A percentile compares a stretch with the other conserved stretches of the same genome.
phyloP scores from a whole-genome alignment of 2,113 vertebrate genomes.

The Chauna torquata region DNA sequence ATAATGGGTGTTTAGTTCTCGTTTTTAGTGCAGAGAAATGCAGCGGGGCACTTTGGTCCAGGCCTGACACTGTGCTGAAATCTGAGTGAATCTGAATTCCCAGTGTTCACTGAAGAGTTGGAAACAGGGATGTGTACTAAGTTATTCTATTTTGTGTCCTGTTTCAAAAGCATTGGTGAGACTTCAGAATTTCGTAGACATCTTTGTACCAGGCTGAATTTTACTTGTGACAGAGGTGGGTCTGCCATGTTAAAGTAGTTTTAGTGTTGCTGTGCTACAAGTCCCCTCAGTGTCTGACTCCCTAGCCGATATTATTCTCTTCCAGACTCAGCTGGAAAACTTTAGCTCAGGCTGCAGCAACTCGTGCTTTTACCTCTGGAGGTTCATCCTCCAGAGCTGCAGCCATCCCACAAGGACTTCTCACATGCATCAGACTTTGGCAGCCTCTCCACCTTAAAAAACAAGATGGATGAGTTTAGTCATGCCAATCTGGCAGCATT shows the following conservation, averaged over 20 bases:
- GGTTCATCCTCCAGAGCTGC: background rate
- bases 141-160: background rate
- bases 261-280: background rate
- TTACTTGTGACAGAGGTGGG: background rate
- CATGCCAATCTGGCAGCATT: background rate
- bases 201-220: background rate
- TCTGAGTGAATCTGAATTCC: background rate
- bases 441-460: background rate
- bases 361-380: background rate
- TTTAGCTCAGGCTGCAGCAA: background rate
- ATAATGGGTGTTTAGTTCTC: background rate
- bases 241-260: background rate
- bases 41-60: background rate
- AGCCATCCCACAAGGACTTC: background rate
- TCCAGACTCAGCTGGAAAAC: background rate
- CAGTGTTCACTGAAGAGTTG: background rate
- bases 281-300: background rate
- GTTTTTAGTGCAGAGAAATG: background rate
- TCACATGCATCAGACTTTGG: background rate
- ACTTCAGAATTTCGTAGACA: background rate
- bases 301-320: background rate
- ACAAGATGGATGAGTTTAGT: background rate
- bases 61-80: background rate
- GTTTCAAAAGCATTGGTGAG: background rate
- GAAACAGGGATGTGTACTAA: background rate